Evolutionary conservation across 2,113 vertebrate genomes (phyloP), one percentile per base, ranked within the genome.

Genomic region (Trematocara macrostoma): DNA sequence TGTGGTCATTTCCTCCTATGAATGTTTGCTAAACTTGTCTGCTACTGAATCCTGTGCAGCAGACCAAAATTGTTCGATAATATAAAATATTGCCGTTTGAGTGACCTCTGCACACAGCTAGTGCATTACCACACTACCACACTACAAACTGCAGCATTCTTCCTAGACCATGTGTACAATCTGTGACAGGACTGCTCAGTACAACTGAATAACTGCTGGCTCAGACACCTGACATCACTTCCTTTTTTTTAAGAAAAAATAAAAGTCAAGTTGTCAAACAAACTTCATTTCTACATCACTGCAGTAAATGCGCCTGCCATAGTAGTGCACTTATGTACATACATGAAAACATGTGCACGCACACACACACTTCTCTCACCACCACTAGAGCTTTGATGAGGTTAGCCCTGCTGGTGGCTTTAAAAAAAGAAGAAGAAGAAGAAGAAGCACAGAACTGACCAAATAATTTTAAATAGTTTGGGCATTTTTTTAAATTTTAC

Each of bases 341-440:
- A 47, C 78, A 52, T 26, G 57, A 78, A 85, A 15, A 51, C 53
- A 64, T 71, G 16, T 38, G 53, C 56, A 2, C 42, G 1, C 40
- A 51, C 18, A 51, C 23, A 11, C 51, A 20, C 51, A 74, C 69
- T 67, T 87, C 78, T 79, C 18, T 29, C 61, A 61, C 85, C 14
- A 31, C 47, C 80, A 79, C 23, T 34, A 79, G n/a, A 79, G 74
- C 85, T 89, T 87, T 84, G 85, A 93, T 85, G 83, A 87, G 85
- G 84, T 87, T 74, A 69, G 64, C 40, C 79, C 31, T 59, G 59
- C 69, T 85, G 82, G 59, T 78, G 76, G 78, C 52, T 79, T 40
- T 64, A 78, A 40, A 45, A 42, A 57, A 67, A 67, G 7, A 59
- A 57, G 52, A 0, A 59, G 16, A 67, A 59, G 18, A 67, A 61